Base-by-base conservation (phyloP, 2,888 invertebrate genomes). In the Choreutis nemorana region DNA sequence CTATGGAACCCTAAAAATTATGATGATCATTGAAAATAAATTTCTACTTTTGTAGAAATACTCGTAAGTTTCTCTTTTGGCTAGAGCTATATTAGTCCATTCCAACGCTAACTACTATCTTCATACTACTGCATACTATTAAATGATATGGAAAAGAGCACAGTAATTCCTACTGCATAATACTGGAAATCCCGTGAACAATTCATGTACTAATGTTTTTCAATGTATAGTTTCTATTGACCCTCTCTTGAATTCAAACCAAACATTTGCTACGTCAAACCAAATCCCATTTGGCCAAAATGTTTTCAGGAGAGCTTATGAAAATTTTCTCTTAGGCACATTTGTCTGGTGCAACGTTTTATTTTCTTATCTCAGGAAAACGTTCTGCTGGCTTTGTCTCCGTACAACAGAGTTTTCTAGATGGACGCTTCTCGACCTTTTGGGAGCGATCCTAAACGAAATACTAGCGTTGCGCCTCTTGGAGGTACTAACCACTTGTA, bases 371-470 rank as follows among this genome's bases (percentile, higher is more conserved):
- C 60, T 51, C 31, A 42, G 44, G 51, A 49, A 57, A 32, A 33
- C 26, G 55, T 54, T 51, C 44, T 41, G 41, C 37, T 48, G 45
- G 53, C 53, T 54, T 56, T 56, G 56, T 58, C 55, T 54, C 51
- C 49, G 50, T 50, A 48, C 52, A 53, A 56, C 58, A 59, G 57
- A 65, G 54, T 43, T 45, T 45, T 44, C 45, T 40, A 49, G 44
- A 42, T 45, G 48, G 52, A 55, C 55, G 43, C 41, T 39, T 44
- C 40, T 47, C 46, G 50, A 54, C 51, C 60, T 52, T 54, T 27
- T 39, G 63, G 63, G 64, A 64, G 48, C 56, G 44, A 57, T 61
- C 64, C 52, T 55, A 54, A 53, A 55, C 44, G 49, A 55, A 59
- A 62, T 59, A 49, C 45, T 47, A 46, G 40, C 44, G 50, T 45